A percentile compares a stretch with the other conserved stretches of the same genome.
These are phyloP conservation scores for Oreochromis aureus DNA, from an alignment of 2,113 vertebrate genomes.

Conservation along the genomic window DNA sequence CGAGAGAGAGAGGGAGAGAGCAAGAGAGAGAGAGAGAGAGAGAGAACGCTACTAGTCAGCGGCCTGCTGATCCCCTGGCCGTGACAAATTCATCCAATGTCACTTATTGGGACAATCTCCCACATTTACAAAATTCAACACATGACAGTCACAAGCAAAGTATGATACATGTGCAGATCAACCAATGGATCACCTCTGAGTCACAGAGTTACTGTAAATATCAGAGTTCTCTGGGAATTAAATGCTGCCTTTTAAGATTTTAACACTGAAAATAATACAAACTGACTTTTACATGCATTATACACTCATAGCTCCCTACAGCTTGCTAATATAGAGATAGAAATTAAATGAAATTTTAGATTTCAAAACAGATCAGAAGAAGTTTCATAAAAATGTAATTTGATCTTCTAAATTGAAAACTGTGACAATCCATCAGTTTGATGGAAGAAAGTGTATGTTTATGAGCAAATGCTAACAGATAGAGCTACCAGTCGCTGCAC, in stretches of 20 bases:
- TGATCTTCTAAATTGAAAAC: background rate
- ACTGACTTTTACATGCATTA: no score
- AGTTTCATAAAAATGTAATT: background rate
- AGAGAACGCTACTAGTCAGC: no score
- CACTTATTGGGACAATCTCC: rapidly evolving
- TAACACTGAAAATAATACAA: no score
- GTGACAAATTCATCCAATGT: background rate
- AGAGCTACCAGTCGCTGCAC: background rate
- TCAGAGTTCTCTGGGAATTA: no score
- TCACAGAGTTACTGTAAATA: background rate
- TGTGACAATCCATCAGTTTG: background rate
- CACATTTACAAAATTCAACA: background rate
- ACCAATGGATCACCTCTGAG: background rate
- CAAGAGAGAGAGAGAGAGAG: no score
- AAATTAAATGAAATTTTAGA: no score
- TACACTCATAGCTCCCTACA: no score
- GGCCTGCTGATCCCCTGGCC: no score
- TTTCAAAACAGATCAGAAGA: background rate
- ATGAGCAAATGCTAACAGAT: background rate
- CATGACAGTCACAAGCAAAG: background rate
- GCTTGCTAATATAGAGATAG: no score
- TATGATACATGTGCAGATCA: background rate
- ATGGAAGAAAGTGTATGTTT: background rate
- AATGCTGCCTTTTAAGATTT: no score
- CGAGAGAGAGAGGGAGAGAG: no score